Evolutionary conservation across 2,113 vertebrate species (phyloP), one percentile per base, ranked within the genome.

Genomic region (Bostrychus sinensis): DNA sequence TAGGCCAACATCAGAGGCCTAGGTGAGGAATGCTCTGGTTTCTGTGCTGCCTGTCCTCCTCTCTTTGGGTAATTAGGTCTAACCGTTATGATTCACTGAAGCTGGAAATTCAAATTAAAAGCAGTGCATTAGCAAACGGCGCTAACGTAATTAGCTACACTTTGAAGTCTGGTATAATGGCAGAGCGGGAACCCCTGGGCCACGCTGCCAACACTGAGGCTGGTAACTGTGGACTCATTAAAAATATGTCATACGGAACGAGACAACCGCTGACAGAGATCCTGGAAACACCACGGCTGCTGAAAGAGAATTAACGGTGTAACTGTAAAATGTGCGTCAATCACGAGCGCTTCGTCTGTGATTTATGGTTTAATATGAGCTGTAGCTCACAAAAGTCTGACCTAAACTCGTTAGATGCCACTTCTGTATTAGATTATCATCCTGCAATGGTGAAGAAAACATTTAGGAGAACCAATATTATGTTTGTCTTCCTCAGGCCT

Each of bases 51-150:
- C 69, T 66, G 66, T 38, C 56, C 43, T 51, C 39, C 25, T 43
- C 37, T 70, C 62, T 26, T 64, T 41, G 56, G 37, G 65, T 70
- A 78, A 85, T 80, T 78, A 72, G 72, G 65, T 58, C 68, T 32
- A 65, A 75, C 71, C 25, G 68, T 76, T 64, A 76, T 80, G 83
- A 86, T 54, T 83, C 68, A 80, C 58, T 80, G 71, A 72, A 65
- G 74, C 65, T 85, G 83, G 80, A 74, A 76, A 46, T 76, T 73
- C 71, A 72, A 61, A 81, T 83, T 86, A 73, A 76, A 78, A 82
- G 74, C 71, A 70, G 68, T 66, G 58, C 77, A 82, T 85, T 82
- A 83, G 71, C 74, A 56, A 56, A 67, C 36, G 2, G n/a, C 11
- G 62, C 65, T 68, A 73, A 78, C 77, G 54, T 78, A 80, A 85